Base-by-base conservation (phyloP, 2,113 vertebrate species). In the Pseudopodoces humilis region DNA sequence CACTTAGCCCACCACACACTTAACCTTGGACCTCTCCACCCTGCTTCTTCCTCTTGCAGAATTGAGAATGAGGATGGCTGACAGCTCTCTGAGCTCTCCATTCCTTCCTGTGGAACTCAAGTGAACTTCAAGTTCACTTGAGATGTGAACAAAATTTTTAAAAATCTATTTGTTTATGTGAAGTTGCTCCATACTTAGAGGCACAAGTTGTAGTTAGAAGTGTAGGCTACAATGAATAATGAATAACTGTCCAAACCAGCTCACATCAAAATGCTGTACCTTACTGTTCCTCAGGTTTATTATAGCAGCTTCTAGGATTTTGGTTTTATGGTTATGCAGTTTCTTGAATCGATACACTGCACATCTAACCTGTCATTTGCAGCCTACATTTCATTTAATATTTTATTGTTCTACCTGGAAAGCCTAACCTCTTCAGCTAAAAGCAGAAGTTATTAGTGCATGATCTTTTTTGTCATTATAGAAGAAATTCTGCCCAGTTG, bases 1-100 rank as follows among this genome's bases (percentile, higher is more conserved):
- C 76, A 53, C 21, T 75, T 47, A 70, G 41, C 37, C 70, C 41
- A 77, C 77, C n/a, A 62, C 47, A 79, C 59, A 49, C 59, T 93
- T 95, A 86, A 95, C 87, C 92, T 84, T 55, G 37, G 85, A 83
- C 76, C 83, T 87, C 35, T 87, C 53, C 44, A 50, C 39, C 37
- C 43, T 67, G 18, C 55, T 43, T 19, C 37, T 56, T 33, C 44
- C 44, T 93, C 74, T 52, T 6, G 7, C n/a, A 82, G 87, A 79
- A 90, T 65, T 67, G 62, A 75, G 52, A 83, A 84, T 35, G 41
- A 77, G 56, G 46, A 41, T 4, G 18, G 31, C 65, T 83, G 77
- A 63, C 70, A 62, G 62, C 75, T 85, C 2, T 0, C 68, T 15
- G 53, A 94, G 76, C 25, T 67, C 33, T 47, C 46, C 76, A 55